A percentile compares a stretch with the other conserved stretches of the same genome.
Conservation (phyloP, 2,888 invertebrate species). For the Xestoiulus laeticollis region DNA sequence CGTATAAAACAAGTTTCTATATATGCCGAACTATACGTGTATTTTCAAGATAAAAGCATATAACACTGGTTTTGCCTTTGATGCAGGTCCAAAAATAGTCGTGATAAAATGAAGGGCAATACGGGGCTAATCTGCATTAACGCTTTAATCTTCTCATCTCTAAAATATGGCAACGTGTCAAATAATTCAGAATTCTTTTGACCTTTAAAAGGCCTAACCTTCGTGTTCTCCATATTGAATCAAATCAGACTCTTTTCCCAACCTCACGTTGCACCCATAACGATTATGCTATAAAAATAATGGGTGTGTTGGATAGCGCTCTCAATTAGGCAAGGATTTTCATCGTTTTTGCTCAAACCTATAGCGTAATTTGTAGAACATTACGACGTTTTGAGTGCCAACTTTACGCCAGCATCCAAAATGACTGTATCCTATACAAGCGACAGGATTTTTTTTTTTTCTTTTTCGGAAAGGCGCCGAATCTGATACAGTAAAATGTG, state of each 20-base stretch:
- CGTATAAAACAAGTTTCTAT: not conserved
- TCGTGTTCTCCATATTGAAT: not conserved
- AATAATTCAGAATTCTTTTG: conserved; percentile 13
- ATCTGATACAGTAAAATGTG: not conserved
- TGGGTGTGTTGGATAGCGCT: conserved; percentile 38
- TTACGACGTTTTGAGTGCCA: conserved; percentile 31
- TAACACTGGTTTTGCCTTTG: not conserved
- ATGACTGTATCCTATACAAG: not conserved
- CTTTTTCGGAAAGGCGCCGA: not conserved
- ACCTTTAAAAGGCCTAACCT: conserved; percentile 15
- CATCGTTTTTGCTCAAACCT: conserved; percentile 23
- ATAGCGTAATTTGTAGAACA: conserved; percentile 25
- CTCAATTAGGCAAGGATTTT: conserved; percentile 39
- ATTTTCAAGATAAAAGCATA: too few species aligned
- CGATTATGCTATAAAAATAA: conserved; percentile 35
- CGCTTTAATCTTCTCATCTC: not conserved
- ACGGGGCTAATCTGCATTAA: not conserved
- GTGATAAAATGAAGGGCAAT: not conserved
- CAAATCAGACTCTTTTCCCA: not conserved
- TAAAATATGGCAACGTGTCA: conserved; percentile 8
- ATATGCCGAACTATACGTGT: too few species aligned
- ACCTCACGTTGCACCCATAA: conserved; percentile 17
- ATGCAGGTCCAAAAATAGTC: not conserved
- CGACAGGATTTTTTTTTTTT: not conserved
- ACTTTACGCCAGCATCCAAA: conserved; percentile 14